Evolutionary conservation across 2,797 vertebrate genomes (phyloP).

Genomic region (Lophotriccus pileatus): DNA sequence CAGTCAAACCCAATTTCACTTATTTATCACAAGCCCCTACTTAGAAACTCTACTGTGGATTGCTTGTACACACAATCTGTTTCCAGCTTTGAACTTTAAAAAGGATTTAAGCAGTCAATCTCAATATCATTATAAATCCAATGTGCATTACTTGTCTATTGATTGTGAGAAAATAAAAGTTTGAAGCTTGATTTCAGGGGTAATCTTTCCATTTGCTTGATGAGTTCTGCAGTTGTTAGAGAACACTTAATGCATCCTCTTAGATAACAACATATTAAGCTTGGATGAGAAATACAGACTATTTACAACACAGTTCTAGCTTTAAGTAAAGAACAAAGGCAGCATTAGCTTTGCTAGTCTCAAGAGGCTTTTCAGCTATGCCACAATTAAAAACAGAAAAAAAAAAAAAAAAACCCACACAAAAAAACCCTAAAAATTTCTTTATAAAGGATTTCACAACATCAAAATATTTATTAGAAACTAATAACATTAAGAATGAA

Average conservation of each 20-base stretch:
- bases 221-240: conserved; percentile 74
- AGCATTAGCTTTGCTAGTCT: not conserved
- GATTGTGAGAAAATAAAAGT: conserved; percentile 84
- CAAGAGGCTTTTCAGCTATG: not conserved
- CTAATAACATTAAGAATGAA: not conserved
- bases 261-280: conserved; percentile 55
- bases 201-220: conserved; percentile 85
- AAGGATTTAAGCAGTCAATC: conserved; percentile 90
- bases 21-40: conserved; percentile 82
- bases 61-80: conserved; percentile 81
- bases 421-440: not conserved
- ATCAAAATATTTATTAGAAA: not conserved
- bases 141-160: conserved; percentile 77
- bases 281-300: conserved; percentile 42
- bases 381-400: not conserved
- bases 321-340: conserved; percentile 62
- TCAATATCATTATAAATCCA: conserved; percentile 90
- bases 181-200: conserved; percentile 83
- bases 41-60: conserved; percentile 78
- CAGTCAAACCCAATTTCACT: conserved; percentile 83
- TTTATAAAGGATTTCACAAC: not conserved
- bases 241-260: conserved; percentile 57
- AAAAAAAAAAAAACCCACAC: fast-evolving
- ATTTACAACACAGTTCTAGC: conserved; percentile 27
- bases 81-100: conserved; percentile 85